Evolutionary conservation across 2,113 vertebrate species (phyloP).

Genomic region (Empidonax alnorum): DNA sequence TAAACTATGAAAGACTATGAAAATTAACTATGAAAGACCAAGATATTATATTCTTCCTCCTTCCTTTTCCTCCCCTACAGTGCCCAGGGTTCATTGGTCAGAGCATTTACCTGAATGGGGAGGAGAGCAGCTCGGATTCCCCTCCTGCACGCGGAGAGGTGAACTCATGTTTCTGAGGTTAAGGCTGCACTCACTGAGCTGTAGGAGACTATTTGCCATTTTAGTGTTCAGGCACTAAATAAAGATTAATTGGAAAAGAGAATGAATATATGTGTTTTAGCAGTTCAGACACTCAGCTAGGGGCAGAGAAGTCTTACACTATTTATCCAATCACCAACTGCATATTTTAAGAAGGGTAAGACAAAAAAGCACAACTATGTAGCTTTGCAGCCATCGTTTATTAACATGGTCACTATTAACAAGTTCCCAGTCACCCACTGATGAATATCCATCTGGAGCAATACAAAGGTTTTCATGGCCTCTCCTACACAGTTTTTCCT

Average conservation of each 20-base stretch:
- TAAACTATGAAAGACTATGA: background rate
- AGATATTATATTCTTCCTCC: background rate
- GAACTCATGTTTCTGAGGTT: background rate
- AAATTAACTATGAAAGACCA: background rate
- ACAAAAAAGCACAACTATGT: background rate
- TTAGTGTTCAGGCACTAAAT: background rate
- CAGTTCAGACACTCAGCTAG: background rate
- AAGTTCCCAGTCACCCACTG: background rate
- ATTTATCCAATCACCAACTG: background rate
- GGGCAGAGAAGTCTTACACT: background rate
- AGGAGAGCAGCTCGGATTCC: background rate
- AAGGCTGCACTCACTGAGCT: background rate
- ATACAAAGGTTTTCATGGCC: background rate
- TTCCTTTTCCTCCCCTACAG: background rate
- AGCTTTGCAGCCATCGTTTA: background rate
- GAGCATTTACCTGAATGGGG: background rate
- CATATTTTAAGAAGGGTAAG: background rate
- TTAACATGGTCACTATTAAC: background rate
- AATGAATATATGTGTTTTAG: background rate
- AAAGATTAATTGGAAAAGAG: background rate
- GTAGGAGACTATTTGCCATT: background rate
- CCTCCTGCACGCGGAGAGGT: background rate
- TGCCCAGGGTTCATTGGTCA: background rate
- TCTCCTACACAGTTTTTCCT: background rate
- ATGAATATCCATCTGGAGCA: background rate